Evolutionary conservation across 2,797 vertebrate genomes (phyloP), one percentile per base, ranked within the genome.

Genomic region (Coregonus sp.): DNA sequence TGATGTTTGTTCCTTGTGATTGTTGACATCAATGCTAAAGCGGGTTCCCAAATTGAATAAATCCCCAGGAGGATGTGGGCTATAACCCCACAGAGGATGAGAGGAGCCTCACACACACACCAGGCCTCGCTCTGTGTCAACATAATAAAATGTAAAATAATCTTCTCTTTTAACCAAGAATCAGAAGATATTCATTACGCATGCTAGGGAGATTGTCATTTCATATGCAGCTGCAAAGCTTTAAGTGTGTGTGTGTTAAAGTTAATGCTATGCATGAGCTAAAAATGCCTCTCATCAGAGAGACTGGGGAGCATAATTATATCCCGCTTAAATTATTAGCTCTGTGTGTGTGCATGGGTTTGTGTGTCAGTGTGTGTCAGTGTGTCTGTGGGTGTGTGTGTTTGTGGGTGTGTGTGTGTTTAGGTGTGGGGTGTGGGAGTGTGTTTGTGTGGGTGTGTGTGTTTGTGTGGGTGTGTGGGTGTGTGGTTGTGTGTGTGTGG

Each of bases 1-100:
- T 82, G 86, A 78, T 85, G 78, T 93, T 95, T 95, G 94, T 95
- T 94, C 92, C 83, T 4, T 75, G 86, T 92, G 89, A 93, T 91
- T 92, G 89, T 84, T 92, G 89, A 86, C 81, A 75, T 91, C 83
- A 70, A 93, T 92, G 88, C 92, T 90, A 93, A 92, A 88, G 78
- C 83, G 70, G 29, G 50, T 59, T 33, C 76, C 75, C 77, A 89
- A 93, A 92, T 92, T 83, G 81, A 92, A 94, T 93, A 88, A 90
- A 92, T 91, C 92, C 87, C 80, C 88, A 82, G 87, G 90, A 89
- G 88, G 92, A 89, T 84, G 89, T 87, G 81, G 83, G 90, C 91
- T 90, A 89, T 89, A 90, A 88, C 79, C 88, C 87, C 81, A 11
- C 69, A 81, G 81, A 85, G 88, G 73, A 84, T 18, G 6, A 72